A percentile compares a stretch with the other conserved stretches of the same genome.
Conservation (phyloP, 2,113 vertebrate genomes). For the Cardinalis cardinalis region DNA sequence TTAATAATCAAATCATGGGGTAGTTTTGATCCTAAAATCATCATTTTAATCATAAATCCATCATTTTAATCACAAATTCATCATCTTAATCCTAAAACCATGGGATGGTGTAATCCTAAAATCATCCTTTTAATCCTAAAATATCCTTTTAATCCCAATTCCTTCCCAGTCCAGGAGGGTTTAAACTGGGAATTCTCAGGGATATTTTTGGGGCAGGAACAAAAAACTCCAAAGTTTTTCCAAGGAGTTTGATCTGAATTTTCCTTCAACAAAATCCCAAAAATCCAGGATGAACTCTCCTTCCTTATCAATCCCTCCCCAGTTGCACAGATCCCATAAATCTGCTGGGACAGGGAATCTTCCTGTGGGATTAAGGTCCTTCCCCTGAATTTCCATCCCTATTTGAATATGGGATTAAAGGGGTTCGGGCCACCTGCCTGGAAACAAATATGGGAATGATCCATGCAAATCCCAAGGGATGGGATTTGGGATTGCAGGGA, state of each 20-base stretch:
- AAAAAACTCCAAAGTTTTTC: background rate
- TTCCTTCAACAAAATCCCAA: background rate
- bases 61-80: background rate
- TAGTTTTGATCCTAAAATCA: background rate
- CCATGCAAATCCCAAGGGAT: background rate
- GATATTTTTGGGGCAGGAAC: background rate
- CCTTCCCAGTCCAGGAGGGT: too few species aligned
- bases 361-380: background rate
- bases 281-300: background rate
- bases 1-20: background rate
- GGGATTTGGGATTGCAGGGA: background rate
- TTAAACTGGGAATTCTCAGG: background rate
- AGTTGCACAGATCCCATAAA: accelerated
- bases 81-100: background rate
- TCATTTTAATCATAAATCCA: background rate
- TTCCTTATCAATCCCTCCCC: background rate
- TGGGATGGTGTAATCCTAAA: too few species aligned
- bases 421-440: background rate
- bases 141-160: background rate
- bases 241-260: background rate
- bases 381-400: background rate
- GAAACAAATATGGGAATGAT: background rate
- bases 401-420: background rate
- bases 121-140: background rate
- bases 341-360: background rate